Evolutionary conservation across 2,113 vertebrate genomes (phyloP).

Genomic region (Arenaria interpres): DNA sequence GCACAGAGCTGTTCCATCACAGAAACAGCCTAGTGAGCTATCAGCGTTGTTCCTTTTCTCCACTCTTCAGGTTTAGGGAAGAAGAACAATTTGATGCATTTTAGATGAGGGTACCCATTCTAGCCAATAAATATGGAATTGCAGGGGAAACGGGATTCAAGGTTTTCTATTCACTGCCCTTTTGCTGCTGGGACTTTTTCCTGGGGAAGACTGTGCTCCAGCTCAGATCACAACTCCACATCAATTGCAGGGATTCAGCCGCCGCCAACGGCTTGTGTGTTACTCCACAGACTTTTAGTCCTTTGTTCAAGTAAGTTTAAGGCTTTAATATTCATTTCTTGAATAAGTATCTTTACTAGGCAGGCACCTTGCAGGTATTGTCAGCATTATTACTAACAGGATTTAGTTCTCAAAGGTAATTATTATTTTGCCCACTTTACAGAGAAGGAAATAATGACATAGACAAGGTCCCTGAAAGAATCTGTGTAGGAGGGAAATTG

Average conservation of each 20-base stretch:
- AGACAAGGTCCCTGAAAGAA: neutral
- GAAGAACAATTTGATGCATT: neutral
- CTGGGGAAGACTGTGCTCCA: neutral
- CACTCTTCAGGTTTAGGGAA: neutral
- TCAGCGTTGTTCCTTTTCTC: fast-evolving
- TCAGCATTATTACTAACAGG: neutral
- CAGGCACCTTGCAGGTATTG: neutral
- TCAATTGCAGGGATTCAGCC: neutral
- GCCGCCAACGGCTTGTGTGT: neutral
- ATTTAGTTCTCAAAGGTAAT: neutral
- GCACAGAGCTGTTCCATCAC: neutral
- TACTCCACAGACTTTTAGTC: neutral
- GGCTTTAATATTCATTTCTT: neutral
- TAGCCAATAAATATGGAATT: neutral
- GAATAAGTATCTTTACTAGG: neutral
- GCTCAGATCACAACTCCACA: neutral
- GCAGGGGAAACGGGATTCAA: neutral
- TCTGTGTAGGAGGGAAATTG: neutral
- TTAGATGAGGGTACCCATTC: neutral
- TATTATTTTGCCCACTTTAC: neutral
- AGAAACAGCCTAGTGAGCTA: neutral
- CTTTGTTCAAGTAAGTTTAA: neutral
- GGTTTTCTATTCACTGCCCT: neutral
- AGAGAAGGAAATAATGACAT: neutral
- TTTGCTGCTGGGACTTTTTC: neutral